Evolutionary conservation across 2,113 vertebrate genomes (phyloP), one percentile per base, ranked within the genome.

Genomic region (Drymodes brunneopygia): DNA sequence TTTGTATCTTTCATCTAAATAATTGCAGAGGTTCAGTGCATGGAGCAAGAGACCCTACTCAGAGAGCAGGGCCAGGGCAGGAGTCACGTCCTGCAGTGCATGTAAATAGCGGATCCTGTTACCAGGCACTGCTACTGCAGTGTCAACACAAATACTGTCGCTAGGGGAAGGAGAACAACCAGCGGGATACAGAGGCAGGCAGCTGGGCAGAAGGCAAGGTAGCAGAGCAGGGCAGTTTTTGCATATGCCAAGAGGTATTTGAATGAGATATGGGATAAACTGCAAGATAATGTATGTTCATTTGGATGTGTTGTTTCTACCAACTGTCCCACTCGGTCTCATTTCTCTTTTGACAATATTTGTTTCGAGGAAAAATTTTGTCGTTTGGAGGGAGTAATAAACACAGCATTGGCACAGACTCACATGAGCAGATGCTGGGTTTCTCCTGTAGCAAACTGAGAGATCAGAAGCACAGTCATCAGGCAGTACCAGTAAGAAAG

Each of bases 381-480:
- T 92, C 28, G 33, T 90, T 95, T 72, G 74, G 54, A 90, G 58
- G 20, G 38, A 27, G 47, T 77, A 86, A 90, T 54, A 88, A 94
- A 88, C 38, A 70, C 33, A 66, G 42, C 24, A 54, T 3, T 6
- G 1, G 75, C 48, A 70, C 7, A 58, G 38, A 94, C 54, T 47
- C 62, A 23, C 53, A 58, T 21, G 51, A 90, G 35, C 16, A 92
- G 80, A 86, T 86, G 31, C 36, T 74, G 47, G 3, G 20, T 54
- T 75, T 97, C 67, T 50, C 73, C 66, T 12, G 3, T 9, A 78
- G 67, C 29, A 66, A 62, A 70, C 40, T 72, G 62, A 82, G 47
- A 89, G 36, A 62, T 58, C 54, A 83, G 60, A 66, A 54, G 64
- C 20, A 81, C 22, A 60, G 42, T 45, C 45, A 88, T n/a, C 36